Evolutionary conservation across 2,888 invertebrate species (phyloP), one percentile per base, ranked within the genome.

Genomic region (Sphecodes monilicornis): DNA sequence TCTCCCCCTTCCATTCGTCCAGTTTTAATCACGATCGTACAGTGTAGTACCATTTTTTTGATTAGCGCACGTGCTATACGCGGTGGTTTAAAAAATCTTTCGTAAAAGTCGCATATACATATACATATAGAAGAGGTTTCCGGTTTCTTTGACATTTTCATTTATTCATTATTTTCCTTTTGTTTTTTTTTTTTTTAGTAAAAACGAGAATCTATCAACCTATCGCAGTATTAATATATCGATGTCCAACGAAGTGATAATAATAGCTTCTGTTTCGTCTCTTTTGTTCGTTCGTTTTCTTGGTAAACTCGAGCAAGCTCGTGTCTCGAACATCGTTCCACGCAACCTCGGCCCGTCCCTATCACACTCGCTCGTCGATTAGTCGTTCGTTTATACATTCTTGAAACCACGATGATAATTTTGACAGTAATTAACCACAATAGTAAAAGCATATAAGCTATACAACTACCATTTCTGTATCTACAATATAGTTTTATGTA

Each of bases 401-500:
- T 79, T 75, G 68, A 83, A 88, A 84, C 86, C 90, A 90, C 91
- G 89, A 91, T 90, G 89, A 91, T 90, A 91, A 92, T 91, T 90
- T 91, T 92, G 93, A 92, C 89, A 90, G 90, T 93, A 93, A 91
- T 92, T 92, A 94, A 93, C 91, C 92, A 93, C 93, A 91, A 94
- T 94, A 93, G 91, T 94, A 94, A 94, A 94, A 94, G 94, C 94
- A 94, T 93, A 94, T 92, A 94, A 93, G 94, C 94, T 94, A 94
- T 92, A 93, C 93, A 94, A 93, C 94, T 94, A 94, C 93, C 92
- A 92, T 84, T 82, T 93, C 90, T 92, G 90, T 93, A 92, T 93
- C 92, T 93, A 93, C 92, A 93, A 92, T 92, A 92, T 92, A 91
- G 91, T 85, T 89, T 88, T 86, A 78, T 88, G 80, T 89, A 76